Evolutionary conservation across 2,888 invertebrate species (phyloP).

Genomic region (Selenia dentaria): DNA sequence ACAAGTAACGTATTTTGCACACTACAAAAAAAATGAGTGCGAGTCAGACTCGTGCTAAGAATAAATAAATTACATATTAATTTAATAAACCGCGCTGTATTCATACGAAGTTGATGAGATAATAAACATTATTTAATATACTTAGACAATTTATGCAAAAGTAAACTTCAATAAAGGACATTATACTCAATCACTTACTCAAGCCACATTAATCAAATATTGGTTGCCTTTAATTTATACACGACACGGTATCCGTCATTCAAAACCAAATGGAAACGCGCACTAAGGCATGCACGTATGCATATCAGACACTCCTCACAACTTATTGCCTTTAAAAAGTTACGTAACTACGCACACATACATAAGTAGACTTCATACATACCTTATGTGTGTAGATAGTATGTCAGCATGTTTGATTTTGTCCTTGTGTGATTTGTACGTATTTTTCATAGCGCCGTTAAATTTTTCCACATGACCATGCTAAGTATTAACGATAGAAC

Average conservation of each 20-base stretch:
- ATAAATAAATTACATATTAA: too few relatives aligned
- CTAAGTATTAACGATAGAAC: conserved; percentile 22
- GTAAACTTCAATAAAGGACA: too few relatives aligned
- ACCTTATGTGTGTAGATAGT: background rate
- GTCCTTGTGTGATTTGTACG: conserved; percentile 29
- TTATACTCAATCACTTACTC: too few relatives aligned
- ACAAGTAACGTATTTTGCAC: too few relatives aligned
- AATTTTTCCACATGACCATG: conserved; percentile 48
- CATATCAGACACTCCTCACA: conserved; percentile 56
- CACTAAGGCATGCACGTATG: conserved; percentile 42
- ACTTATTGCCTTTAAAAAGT: conserved; percentile 66
- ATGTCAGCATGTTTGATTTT: background rate
- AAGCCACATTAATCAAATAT: too few relatives aligned
- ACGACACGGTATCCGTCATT: background rate
- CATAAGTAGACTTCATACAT: background rate
- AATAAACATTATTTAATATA: too few relatives aligned
- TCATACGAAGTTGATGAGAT: too few relatives aligned
- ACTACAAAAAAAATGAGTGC: too few relatives aligned
- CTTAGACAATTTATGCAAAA: too few relatives aligned
- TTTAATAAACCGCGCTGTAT: too few relatives aligned
- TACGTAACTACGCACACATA: conserved; percentile 48
- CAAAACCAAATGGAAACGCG: conserved; percentile 56
- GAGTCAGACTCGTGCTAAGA: too few relatives aligned
- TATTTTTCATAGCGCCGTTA: conserved; percentile 43
- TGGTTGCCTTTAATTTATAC: too few relatives aligned